Evolutionary conservation across 2,888 invertebrate genomes (phyloP), one percentile per base, ranked within the genome.

Genomic region (Rhagophthalmus giganteus): DNA sequence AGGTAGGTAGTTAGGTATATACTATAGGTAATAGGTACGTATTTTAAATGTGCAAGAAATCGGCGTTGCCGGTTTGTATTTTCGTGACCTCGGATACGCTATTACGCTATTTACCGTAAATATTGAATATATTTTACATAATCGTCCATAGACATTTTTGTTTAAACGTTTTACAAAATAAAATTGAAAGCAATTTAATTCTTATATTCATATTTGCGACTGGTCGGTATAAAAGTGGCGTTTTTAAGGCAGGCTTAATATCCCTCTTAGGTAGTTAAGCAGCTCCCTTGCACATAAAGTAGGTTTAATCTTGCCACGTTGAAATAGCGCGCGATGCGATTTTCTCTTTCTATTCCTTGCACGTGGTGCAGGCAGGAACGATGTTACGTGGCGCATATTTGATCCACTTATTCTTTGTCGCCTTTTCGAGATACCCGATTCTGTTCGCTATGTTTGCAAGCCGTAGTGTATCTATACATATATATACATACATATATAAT

Each of bases 381-480:
- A 32, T 44, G 51, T 56, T 49, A 53, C 56, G 53, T 53, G 55
- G 42, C 48, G 52, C 51, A 48, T 53, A 49, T 56, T 56, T 56
- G 49, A 56, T 56, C 53, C 53, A 45, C 53, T 56, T 54, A 49
- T 56, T 56, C 53, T 56, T 56, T 49, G 56, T 53, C 56, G 48
- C 52, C 44, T 52, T 51, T 52, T 48, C 55, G 52, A 52, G 48
- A 55, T 55, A 40, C 52, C 41, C 48, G 41, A 49, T 52, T 53
- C 41, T 45, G 56, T 32, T 59, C 58, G 54, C 59, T 58, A 60
- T 59, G 62, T 63, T 62, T 62, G 62, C 62, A 61, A 64, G 61
- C 58, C 60, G 61, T 58, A 58, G 57, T 60, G 62, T 63, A 61
- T 65, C 60, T 62, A 47, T 59, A 58, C 59, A 49, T 45, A 49